A percentile compares a stretch with the other conserved stretches of the same genome.
Conservation (phyloP, 2,113 vertebrate species). For the Sceloporus tristichus region DNA sequence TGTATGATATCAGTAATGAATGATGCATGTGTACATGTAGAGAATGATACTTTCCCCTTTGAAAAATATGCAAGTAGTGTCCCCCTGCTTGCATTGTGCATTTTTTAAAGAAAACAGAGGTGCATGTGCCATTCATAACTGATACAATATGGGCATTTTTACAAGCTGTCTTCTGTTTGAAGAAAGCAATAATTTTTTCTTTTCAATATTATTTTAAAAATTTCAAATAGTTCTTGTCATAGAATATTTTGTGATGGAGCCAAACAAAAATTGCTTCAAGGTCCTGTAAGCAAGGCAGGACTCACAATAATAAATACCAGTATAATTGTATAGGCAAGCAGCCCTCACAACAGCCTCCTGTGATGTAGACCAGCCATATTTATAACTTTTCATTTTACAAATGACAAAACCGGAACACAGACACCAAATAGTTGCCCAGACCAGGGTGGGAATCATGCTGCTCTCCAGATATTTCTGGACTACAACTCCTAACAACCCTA, state of each 20-base stretch:
- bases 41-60: background rate
- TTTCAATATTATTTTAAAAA: constrained; percentile 79
- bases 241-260: constrained; percentile 66
- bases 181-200: constrained; percentile 74
- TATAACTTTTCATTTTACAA: background rate
- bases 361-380: constrained; percentile 62
- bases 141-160: constrained; percentile 8
- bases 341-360: constrained; percentile 39
- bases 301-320: constrained; percentile 73
- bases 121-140: background rate
- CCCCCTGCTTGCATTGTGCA: background rate
- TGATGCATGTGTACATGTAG: background rate
- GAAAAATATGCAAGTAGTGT: background rate
- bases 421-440: constrained; percentile 4
- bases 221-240: constrained; percentile 62
- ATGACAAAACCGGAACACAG: constrained; percentile 28
- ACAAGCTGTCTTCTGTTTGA: constrained; percentile 14
- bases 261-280: constrained; percentile 55
- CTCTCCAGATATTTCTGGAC: too few relatives aligned
- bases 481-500: too few relatives aligned
- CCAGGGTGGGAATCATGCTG: too few relatives aligned
- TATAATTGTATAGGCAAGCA: constrained; percentile 53
- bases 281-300: constrained; percentile 83
- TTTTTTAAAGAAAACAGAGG: constrained; percentile 2
- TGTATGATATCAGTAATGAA: background rate